Evolutionary conservation across 2,888 invertebrate species (phyloP).

Genomic region (Meiosimyza decipiens): DNA sequence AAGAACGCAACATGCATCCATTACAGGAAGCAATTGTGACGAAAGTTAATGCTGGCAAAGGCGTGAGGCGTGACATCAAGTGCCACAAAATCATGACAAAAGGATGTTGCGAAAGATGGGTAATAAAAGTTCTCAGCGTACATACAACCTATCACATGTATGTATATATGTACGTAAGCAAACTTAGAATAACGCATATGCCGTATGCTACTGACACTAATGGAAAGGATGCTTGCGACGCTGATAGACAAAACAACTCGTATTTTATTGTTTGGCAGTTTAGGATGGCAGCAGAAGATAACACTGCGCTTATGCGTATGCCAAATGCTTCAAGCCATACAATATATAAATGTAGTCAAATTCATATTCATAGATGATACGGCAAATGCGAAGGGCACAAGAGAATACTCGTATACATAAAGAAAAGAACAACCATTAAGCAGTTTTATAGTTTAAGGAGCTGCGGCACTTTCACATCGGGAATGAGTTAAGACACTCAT

Average conservation of each 20-base stretch:
- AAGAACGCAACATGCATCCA: slow-evolving; percentile 24
- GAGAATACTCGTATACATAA: background rate
- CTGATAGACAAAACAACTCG: slow-evolving; percentile 5
- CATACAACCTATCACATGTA: background rate
- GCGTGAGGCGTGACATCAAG: slow-evolving; percentile 34
- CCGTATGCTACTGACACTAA: slow-evolving; percentile 20
- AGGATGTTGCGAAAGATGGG: slow-evolving; percentile 24
- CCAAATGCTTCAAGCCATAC: slow-evolving; percentile 6
- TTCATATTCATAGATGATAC: slow-evolving; percentile 17
- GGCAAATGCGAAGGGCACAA: background rate
- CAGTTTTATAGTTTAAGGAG: slow-evolving; percentile 26
- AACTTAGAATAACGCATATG: background rate
- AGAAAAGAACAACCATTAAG: slow-evolving; percentile 26
- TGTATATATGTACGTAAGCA: background rate
- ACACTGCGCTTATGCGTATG: background rate
- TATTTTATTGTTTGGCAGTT: slow-evolving; percentile 27
- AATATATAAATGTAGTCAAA: background rate
- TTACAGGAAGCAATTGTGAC: slow-evolving; percentile 44
- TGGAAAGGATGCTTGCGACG: slow-evolving; percentile 17
- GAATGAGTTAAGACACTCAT: background rate
- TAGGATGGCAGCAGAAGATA: slow-evolving; percentile 15
- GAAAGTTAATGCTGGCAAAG: slow-evolving; percentile 37
- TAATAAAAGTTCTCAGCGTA: slow-evolving; percentile 20
- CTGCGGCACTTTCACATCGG: background rate
- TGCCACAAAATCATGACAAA: slow-evolving; percentile 29